These are phyloP conservation scores for Napeogenes inachia DNA, from an alignment of 2,888 invertebrate genomes.

Conservation along the genomic window DNA sequence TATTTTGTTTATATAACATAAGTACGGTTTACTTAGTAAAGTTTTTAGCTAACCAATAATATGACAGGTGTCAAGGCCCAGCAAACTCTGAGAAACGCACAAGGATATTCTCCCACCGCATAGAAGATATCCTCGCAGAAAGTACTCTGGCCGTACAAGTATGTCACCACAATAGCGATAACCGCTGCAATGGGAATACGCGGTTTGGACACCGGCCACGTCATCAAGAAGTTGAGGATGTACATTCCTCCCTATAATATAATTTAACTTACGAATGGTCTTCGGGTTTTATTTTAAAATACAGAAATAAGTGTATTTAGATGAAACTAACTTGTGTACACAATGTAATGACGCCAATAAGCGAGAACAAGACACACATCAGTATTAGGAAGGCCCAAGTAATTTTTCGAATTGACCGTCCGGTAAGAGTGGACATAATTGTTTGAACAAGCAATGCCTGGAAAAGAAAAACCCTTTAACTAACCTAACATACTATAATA, in stretches of 20 bases:
- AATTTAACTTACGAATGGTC: too few species aligned
- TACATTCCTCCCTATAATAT: constrained; percentile 55
- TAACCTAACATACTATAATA: background rate
- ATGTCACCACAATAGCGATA: constrained; percentile 47
- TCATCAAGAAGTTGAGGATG: constrained; percentile 56
- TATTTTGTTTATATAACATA: too few species aligned
- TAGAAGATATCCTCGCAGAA: constrained; percentile 67
- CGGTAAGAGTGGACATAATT: constrained; percentile 63
- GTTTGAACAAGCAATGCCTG: constrained; percentile 65
- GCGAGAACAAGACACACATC: constrained; percentile 52
- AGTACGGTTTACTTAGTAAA: too few species aligned
- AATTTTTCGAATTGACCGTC: constrained; percentile 55
- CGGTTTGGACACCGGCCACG: constrained; percentile 55
- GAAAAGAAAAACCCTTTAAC: constrained; percentile 1
- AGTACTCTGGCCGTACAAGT: constrained; percentile 58
- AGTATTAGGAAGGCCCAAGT: constrained; percentile 61
- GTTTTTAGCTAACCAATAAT: constrained; percentile 42
- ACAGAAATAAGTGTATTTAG: too few species aligned
- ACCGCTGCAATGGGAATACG: constrained; percentile 49
- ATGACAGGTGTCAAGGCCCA: constrained; percentile 59
- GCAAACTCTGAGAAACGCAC: constrained; percentile 55
- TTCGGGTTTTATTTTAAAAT: too few species aligned
- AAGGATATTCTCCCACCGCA: constrained; percentile 62
- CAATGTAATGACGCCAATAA: constrained; percentile 59
- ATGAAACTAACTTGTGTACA: constrained; percentile 56